A percentile compares a stretch with the other conserved stretches of the same genome.
Evolutionary conservation across 2,797 vertebrate genomes (phyloP).

Genomic region (Falco novaeseelandiae): DNA sequence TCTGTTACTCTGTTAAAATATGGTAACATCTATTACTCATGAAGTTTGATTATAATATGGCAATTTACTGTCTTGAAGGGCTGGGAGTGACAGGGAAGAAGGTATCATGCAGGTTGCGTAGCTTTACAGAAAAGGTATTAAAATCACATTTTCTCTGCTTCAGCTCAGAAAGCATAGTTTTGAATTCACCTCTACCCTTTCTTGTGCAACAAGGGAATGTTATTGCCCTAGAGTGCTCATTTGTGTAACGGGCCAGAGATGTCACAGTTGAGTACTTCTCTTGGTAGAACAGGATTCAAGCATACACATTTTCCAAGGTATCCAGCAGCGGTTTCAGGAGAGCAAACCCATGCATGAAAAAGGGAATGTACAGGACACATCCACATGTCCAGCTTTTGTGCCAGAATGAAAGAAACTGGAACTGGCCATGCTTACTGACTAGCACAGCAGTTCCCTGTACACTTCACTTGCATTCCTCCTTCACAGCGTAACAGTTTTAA

Average conservation of each 20-base stretch:
- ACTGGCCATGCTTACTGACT: background rate
- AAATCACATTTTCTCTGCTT: background rate
- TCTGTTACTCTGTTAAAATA: background rate
- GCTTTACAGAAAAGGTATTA: background rate
- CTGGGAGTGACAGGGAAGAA: background rate
- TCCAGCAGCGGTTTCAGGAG: background rate
- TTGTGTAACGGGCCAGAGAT: background rate
- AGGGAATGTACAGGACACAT: background rate
- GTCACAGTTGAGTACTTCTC: background rate
- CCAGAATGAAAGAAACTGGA: slow-evolving; percentile 8
- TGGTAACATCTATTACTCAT: background rate
- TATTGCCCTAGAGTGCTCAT: background rate
- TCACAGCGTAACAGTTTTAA: background rate
- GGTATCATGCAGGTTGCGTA: background rate
- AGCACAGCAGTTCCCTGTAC: background rate
- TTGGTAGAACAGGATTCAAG: background rate
- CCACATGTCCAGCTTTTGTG: background rate
- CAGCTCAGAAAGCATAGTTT: background rate
- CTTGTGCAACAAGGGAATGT: background rate
- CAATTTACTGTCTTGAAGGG: background rate
- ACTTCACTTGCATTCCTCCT: background rate
- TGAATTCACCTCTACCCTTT: background rate
- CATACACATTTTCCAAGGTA: background rate
- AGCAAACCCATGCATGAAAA: background rate
- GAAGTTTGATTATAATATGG: background rate